phyloP scores from a whole-genome alignment of 2,888 invertebrate species.

The Piscicola geometra region DNA sequence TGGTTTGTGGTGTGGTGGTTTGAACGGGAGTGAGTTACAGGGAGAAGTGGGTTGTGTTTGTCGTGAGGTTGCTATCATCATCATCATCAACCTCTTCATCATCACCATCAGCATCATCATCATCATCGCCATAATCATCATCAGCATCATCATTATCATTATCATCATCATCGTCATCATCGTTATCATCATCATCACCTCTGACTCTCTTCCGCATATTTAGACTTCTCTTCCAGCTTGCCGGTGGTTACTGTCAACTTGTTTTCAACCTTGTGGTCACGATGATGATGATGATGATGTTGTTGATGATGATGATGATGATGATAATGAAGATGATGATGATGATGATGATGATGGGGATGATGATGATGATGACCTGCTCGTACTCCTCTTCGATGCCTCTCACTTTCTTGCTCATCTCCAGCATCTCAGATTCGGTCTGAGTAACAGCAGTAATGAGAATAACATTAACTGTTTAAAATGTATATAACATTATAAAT shows the following conservation, averaged over 20 bases:
- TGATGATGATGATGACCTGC: constrained; percentile 64
- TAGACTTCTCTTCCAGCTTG: constrained; percentile 97
- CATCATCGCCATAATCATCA: too few species aligned
- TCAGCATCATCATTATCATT: too few species aligned
- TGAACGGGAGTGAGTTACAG: too few species aligned
- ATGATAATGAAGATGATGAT: constrained; percentile 52
- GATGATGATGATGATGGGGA: too few species aligned
- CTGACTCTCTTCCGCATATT: constrained; percentile 99
- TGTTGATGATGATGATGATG: constrained; percentile 2
- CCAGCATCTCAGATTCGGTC: constrained; percentile 97
- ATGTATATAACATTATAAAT: too few species aligned
- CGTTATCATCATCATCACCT: constrained; percentile 72
- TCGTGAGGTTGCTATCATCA: too few species aligned
- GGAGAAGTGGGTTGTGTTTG: too few species aligned
- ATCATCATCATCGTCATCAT: too few species aligned
- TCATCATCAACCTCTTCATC: too few species aligned
- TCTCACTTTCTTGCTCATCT: constrained; percentile 96
- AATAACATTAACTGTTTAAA: background rate
- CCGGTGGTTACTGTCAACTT: constrained; percentile 94
- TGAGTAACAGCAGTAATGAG: constrained; percentile 44
- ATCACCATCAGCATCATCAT: too few species aligned
- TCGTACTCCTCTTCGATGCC: constrained; percentile 98
- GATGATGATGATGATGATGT: too few species aligned
- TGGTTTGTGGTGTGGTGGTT: too few species aligned
- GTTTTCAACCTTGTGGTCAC: constrained; percentile 65